Evolutionary conservation across 2,888 invertebrate species (phyloP), one percentile per base, ranked within the genome.

Genomic region (Pseudococcus jackbeardsleyi): DNA sequence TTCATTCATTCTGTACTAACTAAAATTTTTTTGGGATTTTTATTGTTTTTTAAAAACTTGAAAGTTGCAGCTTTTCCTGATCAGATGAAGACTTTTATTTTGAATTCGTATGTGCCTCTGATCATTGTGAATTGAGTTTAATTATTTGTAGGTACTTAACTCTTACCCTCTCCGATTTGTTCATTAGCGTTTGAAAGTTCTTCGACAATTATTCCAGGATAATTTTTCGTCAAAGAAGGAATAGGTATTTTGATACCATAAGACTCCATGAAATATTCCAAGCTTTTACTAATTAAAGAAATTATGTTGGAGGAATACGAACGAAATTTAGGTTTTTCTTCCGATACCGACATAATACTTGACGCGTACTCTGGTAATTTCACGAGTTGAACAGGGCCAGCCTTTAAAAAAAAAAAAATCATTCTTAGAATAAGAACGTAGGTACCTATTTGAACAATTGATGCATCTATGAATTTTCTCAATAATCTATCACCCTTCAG

Each of bases 131-230:
- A 46, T 46, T 46, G 9, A 46, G 9, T n/a, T 7, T 46, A 46
- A 46, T 46, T 7, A 7, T 46, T 46, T 46, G 5, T 46, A 46
- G 26, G 26, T 46, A 8, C 12, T 12, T 46, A 11, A 50, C 50
- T 15, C 26, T 5, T 77, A 86, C 50, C 72, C 22, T 86, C 86
- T n/a, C 42, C 86, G 0, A 77, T 46, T 0, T 64, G 68, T 17
- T 86, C 86, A 42, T 48, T 86, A 26, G 68, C 22, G 46, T 26
- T 26, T 8, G 79, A n/a, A 8, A 19, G 22, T 42, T 88, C 88
- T 77, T 85, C 88, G 50, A 88, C 50, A 11, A 88, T 11, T 42
- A 88, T 88, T 50, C 88, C 88, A n/a, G 88, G 88, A 19, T 84
- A 72, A 33, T 88, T 50, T 48, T 85, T 88, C 22, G 84, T 85